These are phyloP conservation scores for Cacajao melanocephalus DNA, from an alignment of 2,797 vertebrate genomes.

Conservation along the genomic window DNA sequence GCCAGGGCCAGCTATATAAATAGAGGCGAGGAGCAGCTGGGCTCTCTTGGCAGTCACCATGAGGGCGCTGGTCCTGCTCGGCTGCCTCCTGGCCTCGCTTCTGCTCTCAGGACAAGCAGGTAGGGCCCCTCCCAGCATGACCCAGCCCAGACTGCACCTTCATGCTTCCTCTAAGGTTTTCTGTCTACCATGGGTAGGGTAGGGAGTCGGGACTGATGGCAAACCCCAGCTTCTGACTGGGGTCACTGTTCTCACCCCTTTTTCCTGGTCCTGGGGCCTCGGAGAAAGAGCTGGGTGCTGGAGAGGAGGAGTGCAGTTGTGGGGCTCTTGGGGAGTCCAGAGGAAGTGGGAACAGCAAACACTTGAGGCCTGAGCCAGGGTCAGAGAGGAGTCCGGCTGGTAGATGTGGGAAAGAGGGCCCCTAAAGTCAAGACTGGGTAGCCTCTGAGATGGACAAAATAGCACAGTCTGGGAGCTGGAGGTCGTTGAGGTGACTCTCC, in stretches of 20 bases:
- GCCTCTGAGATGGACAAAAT: not conserved
- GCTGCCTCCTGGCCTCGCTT: constrained; percentile 92
- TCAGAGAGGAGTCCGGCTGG: not conserved
- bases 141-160: not conserved
- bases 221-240: not conserved
- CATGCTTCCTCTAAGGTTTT: not conserved
- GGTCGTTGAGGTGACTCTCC: not conserved
- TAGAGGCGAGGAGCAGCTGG: constrained; percentile 90
- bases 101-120: constrained; percentile 93
- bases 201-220: not conserved
- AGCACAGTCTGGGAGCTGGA: not conserved
- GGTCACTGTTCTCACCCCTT: not conserved
- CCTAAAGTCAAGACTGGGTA: not conserved
- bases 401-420: not conserved
- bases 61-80: constrained; percentile 93
- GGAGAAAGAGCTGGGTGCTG: not conserved
- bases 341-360: not conserved
- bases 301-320: not conserved
- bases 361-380: not conserved
- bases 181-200: not conserved
- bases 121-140: constrained; percentile 79
- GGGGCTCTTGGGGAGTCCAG: not conserved
- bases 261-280: not conserved
- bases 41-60: constrained; percentile 97
- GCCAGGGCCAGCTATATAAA: constrained; percentile 85